Percentiles rank a stretch among this genome's conserved stretches.
Evolutionary conservation across 2,113 vertebrate species (phyloP).

Genomic region (Crotalus viridis): DNA sequence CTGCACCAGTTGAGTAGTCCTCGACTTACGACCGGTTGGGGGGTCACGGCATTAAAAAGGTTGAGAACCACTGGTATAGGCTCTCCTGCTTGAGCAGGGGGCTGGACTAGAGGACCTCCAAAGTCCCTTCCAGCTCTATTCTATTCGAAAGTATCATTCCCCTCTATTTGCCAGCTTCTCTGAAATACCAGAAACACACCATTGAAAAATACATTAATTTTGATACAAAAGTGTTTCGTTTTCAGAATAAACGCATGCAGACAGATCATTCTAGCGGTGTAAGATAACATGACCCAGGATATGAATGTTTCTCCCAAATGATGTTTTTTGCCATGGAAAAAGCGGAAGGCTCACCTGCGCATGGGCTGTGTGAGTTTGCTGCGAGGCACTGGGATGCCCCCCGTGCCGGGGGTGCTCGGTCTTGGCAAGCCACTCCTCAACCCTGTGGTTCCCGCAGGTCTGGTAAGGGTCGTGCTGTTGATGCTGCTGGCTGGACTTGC

Average conservation of each 20-base stretch:
- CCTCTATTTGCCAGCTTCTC: neutral
- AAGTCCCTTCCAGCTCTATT: no score
- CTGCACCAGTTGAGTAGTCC: no score
- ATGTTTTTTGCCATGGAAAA: neutral
- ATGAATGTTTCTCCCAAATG: neutral
- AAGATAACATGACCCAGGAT: no score
- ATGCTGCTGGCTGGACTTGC: slow-evolving; percentile 68
- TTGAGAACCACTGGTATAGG: no score
- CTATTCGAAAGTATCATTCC: no score
- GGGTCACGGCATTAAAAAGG: no score
- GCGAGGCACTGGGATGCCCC: slow-evolving; percentile 91
- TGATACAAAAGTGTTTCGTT: neutral
- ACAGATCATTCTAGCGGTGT: neutral
- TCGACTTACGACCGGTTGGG: no score
- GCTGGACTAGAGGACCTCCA: no score
- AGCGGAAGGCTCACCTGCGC: slow-evolving; percentile 80
- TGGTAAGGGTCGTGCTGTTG: slow-evolving; percentile 82
- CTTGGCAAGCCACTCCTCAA: slow-evolving; percentile 89
- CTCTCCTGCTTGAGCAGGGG: no score
- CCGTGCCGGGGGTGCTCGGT: slow-evolving; percentile 82
- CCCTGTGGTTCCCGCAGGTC: slow-evolving; percentile 76
- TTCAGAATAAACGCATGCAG: neutral
- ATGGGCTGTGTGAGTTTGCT: slow-evolving; percentile 97
- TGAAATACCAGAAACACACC: neutral
- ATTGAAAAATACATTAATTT: neutral